These are phyloP conservation scores for Leucoraja erinaceus DNA, from an alignment of 2,113 vertebrate species.

Conservation along the genomic window DNA sequence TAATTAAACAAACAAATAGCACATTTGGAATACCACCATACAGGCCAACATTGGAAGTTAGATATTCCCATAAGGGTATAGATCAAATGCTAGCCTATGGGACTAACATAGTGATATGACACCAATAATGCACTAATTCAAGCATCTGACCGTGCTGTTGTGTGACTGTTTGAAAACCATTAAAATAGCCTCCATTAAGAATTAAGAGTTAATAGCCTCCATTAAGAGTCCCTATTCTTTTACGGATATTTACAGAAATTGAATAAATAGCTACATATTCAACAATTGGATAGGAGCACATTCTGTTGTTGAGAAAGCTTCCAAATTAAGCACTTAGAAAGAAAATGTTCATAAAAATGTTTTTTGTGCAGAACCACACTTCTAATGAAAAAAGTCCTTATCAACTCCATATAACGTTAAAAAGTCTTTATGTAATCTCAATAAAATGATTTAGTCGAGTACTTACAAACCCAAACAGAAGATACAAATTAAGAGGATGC, in stretches of 20 bases:
- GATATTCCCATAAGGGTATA: neutral
- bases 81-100: no score
- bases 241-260: neutral
- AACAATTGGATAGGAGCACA: neutral
- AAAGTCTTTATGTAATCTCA: neutral
- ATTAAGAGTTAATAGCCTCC: neutral
- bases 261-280: neutral
- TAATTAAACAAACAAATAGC: neutral
- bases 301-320: neutral
- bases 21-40: neutral
- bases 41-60: neutral
- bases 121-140: neutral
- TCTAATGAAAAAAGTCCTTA: neutral
- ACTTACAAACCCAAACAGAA: constrained; percentile 88
- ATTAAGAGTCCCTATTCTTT: neutral
- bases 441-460: constrained; percentile 37
- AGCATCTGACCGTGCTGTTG: no score
- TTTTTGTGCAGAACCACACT: neutral
- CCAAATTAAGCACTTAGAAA: neutral
- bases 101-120: no score
- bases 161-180: neutral
- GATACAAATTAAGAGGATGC: constrained; percentile 85
- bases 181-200: neutral
- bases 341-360: neutral
- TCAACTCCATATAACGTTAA: neutral